Evolutionary conservation across 2,113 vertebrate species (phyloP).

Genomic region (Balaeniceps rex): DNA sequence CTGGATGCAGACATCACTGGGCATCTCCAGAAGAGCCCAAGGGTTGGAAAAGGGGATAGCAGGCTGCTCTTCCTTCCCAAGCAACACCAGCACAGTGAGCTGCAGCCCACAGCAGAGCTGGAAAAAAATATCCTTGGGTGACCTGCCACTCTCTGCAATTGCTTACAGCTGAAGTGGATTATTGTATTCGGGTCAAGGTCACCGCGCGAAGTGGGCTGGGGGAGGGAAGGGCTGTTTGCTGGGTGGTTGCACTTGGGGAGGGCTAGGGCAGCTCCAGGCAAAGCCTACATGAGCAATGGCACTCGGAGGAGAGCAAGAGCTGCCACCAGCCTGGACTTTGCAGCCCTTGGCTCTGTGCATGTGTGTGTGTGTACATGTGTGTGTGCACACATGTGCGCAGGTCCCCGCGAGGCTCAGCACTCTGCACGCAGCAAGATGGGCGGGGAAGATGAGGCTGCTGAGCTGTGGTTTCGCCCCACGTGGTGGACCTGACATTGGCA

Average conservation of each 20-base stretch:
- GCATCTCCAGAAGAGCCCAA: neutral
- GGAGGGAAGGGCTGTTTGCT: neutral
- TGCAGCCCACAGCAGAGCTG: neutral
- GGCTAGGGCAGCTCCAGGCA: neutral
- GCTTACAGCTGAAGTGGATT: slow-evolving; percentile 15
- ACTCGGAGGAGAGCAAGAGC: neutral
- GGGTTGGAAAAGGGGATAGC: neutral
- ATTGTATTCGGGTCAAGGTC: slow-evolving; percentile 44
- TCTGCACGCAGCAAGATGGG: accelerated
- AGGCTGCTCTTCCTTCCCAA: neutral
- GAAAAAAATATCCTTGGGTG: neutral
- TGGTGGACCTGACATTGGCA: accelerated
- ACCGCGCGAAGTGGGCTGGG: accelerated
- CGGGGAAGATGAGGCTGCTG: neutral
- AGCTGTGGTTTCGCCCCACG: neutral
- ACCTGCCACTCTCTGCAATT: neutral
- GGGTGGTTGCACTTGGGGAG: accelerated
- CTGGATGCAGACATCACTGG: neutral
- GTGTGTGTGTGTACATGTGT: no score
- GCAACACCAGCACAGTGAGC: neutral
- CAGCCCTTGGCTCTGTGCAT: neutral
- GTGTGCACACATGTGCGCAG: accelerated
- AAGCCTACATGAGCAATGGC: accelerated
- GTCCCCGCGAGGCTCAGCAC: accelerated
- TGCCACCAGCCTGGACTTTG: no score